Evolutionary conservation across 2,797 vertebrate species (phyloP), one percentile per base, ranked within the genome.

Genomic region (Agapornis canus): DNA sequence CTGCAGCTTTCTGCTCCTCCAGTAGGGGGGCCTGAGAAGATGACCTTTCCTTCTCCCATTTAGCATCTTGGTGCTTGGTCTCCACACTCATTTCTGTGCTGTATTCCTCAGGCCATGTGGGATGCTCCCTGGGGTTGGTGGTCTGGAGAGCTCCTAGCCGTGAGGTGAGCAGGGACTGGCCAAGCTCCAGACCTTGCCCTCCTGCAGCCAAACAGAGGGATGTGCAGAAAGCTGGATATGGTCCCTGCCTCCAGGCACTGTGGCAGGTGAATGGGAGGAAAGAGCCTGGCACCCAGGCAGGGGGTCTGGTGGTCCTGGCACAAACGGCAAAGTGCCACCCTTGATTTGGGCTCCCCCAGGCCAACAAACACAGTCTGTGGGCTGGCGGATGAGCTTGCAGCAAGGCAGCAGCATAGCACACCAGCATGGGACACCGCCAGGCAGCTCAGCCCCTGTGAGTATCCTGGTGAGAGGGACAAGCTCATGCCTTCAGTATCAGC

Each of bases 41-140:
- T 88, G 61, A 88, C 91, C 85, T 86, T 83, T 81, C 45, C 54
- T 61, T 54, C 71, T 90, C 57, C 73, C 54, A 26, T 40, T 61
- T 52, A 6, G 22, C 32, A 2, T 22, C 69, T 43, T 19, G 47
- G 10, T 0, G 2, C 60, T 92, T 68, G 0, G 1, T 51, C 27
- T 68, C 78, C 37, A 6, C 18, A 0, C 16, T 29, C 6, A 27
- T 76, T 77, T 78, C 40, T 65, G 69, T 43, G 42, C 61, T 29
- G 22, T 21, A 5, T 7, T 49, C 27, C 29, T 14, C 65, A 23
- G 51, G 11, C 26, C 0, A 0, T 35, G 81, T 48, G 23, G 27
- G 43, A 40, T 43, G 59, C 27, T 78, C n/a, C 29, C 27, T 11
- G 57, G 45, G 31, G 45, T 27, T 37, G 40, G 13, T 10, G 3